Conservation (phyloP, 2,113 vertebrate genomes). For the Carettochelys insculpta region DNA sequence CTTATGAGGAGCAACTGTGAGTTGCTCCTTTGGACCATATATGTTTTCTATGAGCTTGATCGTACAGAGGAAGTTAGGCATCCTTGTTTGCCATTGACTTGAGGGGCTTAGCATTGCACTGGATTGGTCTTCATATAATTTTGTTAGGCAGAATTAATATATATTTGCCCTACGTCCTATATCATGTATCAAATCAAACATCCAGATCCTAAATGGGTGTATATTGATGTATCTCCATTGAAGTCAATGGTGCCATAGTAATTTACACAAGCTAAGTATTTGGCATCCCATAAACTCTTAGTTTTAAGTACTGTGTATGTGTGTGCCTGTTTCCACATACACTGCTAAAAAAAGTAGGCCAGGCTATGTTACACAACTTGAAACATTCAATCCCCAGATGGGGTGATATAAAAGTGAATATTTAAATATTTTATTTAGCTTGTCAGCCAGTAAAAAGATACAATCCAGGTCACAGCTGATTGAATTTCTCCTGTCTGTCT, state of each 20-base stretch:
- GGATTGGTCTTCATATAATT: neutral
- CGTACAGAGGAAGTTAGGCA: neutral
- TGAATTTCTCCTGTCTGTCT: conserved; percentile 36
- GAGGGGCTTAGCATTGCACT: neutral
- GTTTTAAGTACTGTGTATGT: neutral
- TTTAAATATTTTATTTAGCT: conserved; percentile 61
- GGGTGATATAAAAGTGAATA: conserved; percentile 63
- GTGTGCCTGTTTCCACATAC: neutral
- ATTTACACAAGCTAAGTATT: neutral
- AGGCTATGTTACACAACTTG: conserved; percentile 41
- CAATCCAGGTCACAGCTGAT: conserved; percentile 58
- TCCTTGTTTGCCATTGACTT: neutral
- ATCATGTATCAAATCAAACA: neutral
- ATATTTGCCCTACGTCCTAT: neutral
- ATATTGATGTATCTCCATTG: neutral
- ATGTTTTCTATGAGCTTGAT: neutral
- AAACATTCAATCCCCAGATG: conserved; percentile 30
- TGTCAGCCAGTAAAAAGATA: conserved; percentile 50
- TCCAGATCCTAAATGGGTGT: neutral
- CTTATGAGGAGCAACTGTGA: neutral
- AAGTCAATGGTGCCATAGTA: neutral
- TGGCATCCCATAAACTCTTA: conserved; percentile 27
- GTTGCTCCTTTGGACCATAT: rapidly evolving
- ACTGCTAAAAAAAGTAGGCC: conserved; percentile 53
- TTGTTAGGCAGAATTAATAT: neutral